Evolutionary conservation across 2,113 vertebrate genomes (phyloP).

Genomic region (Gambusia holbrooki): DNA sequence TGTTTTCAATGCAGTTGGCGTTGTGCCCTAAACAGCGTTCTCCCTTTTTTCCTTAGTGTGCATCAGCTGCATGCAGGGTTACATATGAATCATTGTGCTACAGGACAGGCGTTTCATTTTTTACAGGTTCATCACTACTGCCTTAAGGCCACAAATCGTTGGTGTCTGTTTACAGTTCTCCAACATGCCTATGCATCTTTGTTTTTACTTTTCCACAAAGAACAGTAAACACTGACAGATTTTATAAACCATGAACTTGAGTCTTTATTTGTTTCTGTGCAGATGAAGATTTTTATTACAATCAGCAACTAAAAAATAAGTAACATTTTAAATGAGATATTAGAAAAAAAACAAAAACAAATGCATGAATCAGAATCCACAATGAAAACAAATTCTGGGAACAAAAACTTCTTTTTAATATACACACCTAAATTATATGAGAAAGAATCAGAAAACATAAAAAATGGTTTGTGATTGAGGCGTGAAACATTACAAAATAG

Average conservation of each 20-base stretch:
- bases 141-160: slow-evolving; percentile 49
- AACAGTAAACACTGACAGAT: slow-evolving; percentile 55
- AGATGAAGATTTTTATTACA: neutral
- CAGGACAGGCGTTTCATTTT: slow-evolving; percentile 32
- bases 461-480: too few species aligned
- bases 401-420: neutral
- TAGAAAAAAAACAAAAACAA: neutral
- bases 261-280: neutral
- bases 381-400: neutral
- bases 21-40: slow-evolving; percentile 56
- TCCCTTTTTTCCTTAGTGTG: slow-evolving; percentile 47
- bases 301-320: neutral
- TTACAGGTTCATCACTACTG: slow-evolving; percentile 11
- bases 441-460: too few species aligned
- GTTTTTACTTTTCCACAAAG: slow-evolving; percentile 34
- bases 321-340: neutral
- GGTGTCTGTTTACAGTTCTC: slow-evolving; percentile 44
- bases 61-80: slow-evolving; percentile 21
- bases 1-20: slow-evolving; percentile 66
- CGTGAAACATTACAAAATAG: too few species aligned
- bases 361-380: neutral
- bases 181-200: slow-evolving; percentile 25
- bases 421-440: too few species aligned
- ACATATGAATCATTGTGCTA: slow-evolving; percentile 39
- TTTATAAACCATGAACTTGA: slow-evolving; percentile 7